Conservation (phyloP, 92 coral and sea anemone genomes). For the Porites evermanni region DNA sequence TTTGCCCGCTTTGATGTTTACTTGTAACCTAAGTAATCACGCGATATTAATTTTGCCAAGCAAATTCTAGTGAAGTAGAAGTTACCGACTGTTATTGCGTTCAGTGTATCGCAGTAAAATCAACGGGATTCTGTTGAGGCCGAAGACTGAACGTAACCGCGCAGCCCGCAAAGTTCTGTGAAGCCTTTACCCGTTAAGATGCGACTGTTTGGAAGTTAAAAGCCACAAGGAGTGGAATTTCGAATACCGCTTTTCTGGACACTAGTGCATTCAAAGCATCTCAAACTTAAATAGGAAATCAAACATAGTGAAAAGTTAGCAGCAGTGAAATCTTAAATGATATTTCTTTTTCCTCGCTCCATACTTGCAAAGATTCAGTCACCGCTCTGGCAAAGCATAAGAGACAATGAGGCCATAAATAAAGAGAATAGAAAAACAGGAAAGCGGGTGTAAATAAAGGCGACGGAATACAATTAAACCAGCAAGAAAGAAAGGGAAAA, state of each 20-base stretch:
- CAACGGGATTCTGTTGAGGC: slow-evolving; percentile 27
- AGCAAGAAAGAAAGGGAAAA: slow-evolving; percentile 4
- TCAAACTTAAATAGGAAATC: background rate
- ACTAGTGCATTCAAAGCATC: background rate
- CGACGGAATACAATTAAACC: slow-evolving; percentile 1
- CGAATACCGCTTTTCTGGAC: too few relatives aligned
- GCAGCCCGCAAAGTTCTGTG: background rate
- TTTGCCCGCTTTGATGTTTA: slow-evolving; percentile 13
- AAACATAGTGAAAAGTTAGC: background rate
- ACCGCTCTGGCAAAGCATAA: slow-evolving; percentile 1
- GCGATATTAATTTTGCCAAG: slow-evolving; percentile 50
- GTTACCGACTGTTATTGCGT: slow-evolving; percentile 34
- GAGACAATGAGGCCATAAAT: slow-evolving; percentile 8
- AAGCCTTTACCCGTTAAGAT: too few relatives aligned
- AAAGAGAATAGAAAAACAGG: slow-evolving; percentile 5
- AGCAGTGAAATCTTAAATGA: background rate
- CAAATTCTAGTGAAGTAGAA: slow-evolving; percentile 20
- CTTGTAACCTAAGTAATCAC: slow-evolving; percentile 23
- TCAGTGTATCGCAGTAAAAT: slow-evolving; percentile 28
- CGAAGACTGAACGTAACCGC: slow-evolving; percentile 27
- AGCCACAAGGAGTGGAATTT: too few relatives aligned
- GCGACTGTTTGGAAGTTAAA: background rate
- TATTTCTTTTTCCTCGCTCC: slow-evolving; percentile 13
- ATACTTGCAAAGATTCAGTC: slow-evolving; percentile 7
- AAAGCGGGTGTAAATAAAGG: slow-evolving; percentile 16